phyloP scores from a whole-genome alignment of 35 echinoderm and acorn worm genomes.

The Nesometra sesokonis region DNA sequence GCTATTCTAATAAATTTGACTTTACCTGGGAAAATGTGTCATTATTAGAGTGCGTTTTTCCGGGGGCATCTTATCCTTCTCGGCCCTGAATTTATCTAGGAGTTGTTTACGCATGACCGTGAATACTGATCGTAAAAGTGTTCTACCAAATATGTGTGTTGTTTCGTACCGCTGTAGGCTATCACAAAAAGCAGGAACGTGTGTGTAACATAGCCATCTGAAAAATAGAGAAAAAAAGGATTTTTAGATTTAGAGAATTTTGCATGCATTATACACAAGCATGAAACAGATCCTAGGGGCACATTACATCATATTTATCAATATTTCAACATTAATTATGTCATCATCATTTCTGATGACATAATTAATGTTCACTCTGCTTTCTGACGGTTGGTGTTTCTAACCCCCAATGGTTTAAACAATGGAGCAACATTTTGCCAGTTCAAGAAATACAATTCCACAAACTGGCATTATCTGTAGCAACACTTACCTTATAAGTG shows the following conservation, averaged over 20 bases:
- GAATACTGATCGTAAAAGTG: constrained; percentile 77
- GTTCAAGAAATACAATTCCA: too few species aligned
- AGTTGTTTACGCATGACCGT: constrained; percentile 75
- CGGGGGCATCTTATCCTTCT: constrained; percentile 94
- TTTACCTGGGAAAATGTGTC: constrained; percentile 93
- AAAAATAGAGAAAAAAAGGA: neutral
- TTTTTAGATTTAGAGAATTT: too few species aligned
- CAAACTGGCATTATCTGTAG: too few species aligned
- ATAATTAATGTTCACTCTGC: too few species aligned
- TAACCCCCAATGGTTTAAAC: constrained; percentile 91
- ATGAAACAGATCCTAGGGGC: too few species aligned
- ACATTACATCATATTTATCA: too few species aligned
- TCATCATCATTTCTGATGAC: too few species aligned
- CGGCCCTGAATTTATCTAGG: constrained; percentile 76
- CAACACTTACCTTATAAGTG: constrained; percentile 87
- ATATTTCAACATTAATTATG: too few species aligned
- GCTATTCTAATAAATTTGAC: too few species aligned
- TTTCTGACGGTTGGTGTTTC: constrained; percentile 87
- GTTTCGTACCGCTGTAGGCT: constrained; percentile 80
- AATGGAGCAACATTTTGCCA: constrained; percentile 94
- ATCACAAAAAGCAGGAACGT: constrained; percentile 91
- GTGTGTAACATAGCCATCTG: constrained; percentile 84
- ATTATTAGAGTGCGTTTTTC: constrained; percentile 92
- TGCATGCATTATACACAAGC: too few species aligned
- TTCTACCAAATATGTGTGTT: constrained; percentile 89